phyloP scores from a whole-genome alignment of 1,140 invertebrate species.

The Panonychus citri region DNA sequence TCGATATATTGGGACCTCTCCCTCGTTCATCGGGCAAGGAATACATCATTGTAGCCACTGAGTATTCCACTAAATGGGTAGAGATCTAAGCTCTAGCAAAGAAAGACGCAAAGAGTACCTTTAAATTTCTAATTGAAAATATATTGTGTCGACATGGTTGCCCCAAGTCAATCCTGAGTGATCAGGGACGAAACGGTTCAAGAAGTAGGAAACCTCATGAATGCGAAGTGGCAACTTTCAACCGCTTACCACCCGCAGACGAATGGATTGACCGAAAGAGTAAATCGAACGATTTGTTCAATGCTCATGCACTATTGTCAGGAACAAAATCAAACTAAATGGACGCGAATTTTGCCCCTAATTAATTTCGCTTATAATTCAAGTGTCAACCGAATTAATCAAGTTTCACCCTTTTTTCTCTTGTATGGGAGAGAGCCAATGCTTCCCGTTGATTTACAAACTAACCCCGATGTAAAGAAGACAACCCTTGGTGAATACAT shows the following conservation, averaged over 20 bases:
- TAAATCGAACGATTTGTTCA: not conserved
- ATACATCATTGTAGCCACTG: not conserved
- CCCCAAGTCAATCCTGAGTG: not conserved
- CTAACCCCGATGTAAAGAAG: no score
- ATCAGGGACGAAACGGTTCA: not conserved
- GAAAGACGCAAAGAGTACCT: not conserved
- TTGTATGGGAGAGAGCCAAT: not conserved
- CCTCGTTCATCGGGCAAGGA: not conserved
- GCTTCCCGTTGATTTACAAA: not conserved
- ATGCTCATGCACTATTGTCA: not conserved
- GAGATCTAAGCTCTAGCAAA: not conserved
- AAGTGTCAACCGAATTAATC: not conserved
- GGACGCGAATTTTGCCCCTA: not conserved
- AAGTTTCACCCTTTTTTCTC: not conserved
- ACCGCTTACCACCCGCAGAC: not conserved
- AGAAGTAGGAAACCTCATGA: not conserved
- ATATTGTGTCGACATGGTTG: not conserved
- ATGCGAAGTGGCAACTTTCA: not conserved
- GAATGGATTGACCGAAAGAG: not conserved
- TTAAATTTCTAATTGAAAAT: not conserved
- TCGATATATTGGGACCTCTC: conserved; percentile 1
- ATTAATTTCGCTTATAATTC: not conserved
- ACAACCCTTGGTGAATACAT: no score
- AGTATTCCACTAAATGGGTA: not conserved
- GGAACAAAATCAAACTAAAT: not conserved